phyloP scores from a whole-genome alignment of 1,140 invertebrate species.

The Brachionus angularis region DNA sequence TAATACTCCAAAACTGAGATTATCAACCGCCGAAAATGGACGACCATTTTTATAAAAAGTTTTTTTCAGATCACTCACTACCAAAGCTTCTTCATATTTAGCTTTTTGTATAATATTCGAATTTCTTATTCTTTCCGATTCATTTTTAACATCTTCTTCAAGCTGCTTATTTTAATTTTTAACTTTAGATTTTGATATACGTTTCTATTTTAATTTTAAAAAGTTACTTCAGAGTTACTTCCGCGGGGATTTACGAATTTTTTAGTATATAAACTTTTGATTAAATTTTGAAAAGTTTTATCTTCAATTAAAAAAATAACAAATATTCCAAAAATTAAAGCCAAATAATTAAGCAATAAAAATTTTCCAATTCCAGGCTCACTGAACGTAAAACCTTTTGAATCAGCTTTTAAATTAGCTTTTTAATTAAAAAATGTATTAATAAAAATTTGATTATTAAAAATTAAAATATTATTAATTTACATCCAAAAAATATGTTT shows the following conservation, averaged over 20 bases:
- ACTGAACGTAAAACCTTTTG: not conserved
- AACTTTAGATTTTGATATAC: no score
- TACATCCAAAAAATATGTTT: not conserved
- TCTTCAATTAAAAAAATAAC: constrained; percentile 62
- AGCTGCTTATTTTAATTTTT: no score
- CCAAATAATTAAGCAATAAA: constrained; percentile 59
- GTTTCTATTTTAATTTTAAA: not conserved
- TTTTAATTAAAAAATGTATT: not conserved
- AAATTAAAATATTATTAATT: not conserved
- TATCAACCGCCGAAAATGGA: constrained; percentile 50
- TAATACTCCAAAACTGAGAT: constrained; percentile 9
- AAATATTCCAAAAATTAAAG: constrained; percentile 62
- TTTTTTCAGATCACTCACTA: constrained; percentile 18
- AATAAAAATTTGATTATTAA: not conserved
- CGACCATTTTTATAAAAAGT: constrained; percentile 11
- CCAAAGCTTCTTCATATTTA: not conserved
- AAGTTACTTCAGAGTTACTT: constrained; percentile 17
- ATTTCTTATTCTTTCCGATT: constrained; percentile 10
- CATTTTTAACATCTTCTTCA: constrained; percentile 21
- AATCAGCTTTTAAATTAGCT: not conserved
- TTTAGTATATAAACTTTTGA: not conserved
- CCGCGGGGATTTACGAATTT: not conserved
- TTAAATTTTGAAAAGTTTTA: constrained; percentile 52
- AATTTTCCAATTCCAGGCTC: constrained; percentile 60
- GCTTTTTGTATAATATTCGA: not conserved